phyloP scores from a whole-genome alignment of 2,113 vertebrate genomes.

The Ancistrus triradiatus region DNA sequence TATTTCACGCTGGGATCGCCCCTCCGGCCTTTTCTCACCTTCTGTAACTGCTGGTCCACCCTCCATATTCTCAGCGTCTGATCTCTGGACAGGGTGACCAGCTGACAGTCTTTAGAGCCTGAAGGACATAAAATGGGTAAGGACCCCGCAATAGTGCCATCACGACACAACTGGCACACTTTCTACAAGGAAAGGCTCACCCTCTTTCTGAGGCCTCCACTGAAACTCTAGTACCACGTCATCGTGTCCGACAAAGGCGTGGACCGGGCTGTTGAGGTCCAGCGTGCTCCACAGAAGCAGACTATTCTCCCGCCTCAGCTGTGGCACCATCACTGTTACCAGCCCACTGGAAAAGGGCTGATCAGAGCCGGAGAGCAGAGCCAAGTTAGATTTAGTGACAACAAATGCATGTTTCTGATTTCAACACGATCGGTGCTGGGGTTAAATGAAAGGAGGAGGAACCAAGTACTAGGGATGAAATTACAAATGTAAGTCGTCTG shows the following conservation, averaged over 20 bases:
- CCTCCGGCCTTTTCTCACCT: no score
- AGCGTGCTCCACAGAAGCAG: constrained; percentile 90
- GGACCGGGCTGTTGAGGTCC: constrained; percentile 90
- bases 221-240: constrained; percentile 97
- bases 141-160: no score
- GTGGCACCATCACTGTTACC: constrained; percentile 97
- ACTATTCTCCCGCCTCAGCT: constrained; percentile 92
- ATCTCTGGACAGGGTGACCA: constrained; percentile 96
- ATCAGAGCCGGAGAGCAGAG: not conserved
- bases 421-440: no score
- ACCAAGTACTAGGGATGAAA: no score
- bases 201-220: constrained; percentile 95
- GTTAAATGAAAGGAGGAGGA: no score
- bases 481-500: no score
- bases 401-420: no score
- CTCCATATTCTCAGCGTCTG: constrained; percentile 96
- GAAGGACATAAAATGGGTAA: constrained; percentile 9
- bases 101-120: constrained; percentile 92
- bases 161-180: no score
- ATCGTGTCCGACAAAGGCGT: constrained; percentile 94
- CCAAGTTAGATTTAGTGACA: not conserved
- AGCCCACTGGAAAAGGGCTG: constrained; percentile 93
- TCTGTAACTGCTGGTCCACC: constrained; percentile 92
- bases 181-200: constrained; percentile 62
- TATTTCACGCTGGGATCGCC: no score